Percentiles rank a stretch among this genome's conserved stretches.
These are phyloP conservation scores for Exocentrus adspersus DNA, from an alignment of 2,888 invertebrate genomes.

Conservation along the genomic window DNA sequence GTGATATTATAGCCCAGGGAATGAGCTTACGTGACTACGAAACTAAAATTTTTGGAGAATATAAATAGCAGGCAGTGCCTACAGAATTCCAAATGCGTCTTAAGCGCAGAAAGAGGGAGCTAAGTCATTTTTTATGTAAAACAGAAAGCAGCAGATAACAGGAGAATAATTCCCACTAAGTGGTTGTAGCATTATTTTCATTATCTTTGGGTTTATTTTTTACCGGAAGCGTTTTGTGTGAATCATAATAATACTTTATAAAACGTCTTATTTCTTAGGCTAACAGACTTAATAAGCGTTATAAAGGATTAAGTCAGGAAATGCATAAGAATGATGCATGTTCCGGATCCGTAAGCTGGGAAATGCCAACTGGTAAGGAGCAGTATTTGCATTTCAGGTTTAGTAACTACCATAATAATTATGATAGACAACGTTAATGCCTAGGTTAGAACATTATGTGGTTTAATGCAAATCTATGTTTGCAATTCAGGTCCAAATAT, in stretches of 20 bases:
- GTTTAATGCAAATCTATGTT: conserved; percentile 1
- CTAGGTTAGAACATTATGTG: neutral
- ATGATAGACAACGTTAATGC: neutral
- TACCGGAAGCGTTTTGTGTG: no score
- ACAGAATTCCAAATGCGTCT: conserved; percentile 1
- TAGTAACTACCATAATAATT: neutral
- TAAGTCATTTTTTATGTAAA: conserved; percentile 6
- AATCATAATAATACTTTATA: no score
- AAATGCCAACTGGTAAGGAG: neutral
- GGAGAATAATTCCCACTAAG: neutral
- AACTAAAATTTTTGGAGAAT: conserved; percentile 1
- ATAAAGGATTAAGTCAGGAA: neutral
- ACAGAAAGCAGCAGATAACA: conserved; percentile 6
- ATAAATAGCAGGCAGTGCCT: conserved; percentile 8
- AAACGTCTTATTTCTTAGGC: no score
- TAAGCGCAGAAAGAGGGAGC: conserved; percentile 2
- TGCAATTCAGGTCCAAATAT: neutral
- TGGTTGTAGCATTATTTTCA: neutral
- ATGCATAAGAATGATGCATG: neutral
- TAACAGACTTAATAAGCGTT: neutral
- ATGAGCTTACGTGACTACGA: neutral
- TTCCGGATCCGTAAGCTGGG: no score
- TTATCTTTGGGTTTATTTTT: neutral
- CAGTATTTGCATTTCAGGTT: neutral
- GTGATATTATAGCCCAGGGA: neutral